Base-by-base conservation (phyloP, 2,888 invertebrate species). In the Rhimphoctona megacephalus region DNA sequence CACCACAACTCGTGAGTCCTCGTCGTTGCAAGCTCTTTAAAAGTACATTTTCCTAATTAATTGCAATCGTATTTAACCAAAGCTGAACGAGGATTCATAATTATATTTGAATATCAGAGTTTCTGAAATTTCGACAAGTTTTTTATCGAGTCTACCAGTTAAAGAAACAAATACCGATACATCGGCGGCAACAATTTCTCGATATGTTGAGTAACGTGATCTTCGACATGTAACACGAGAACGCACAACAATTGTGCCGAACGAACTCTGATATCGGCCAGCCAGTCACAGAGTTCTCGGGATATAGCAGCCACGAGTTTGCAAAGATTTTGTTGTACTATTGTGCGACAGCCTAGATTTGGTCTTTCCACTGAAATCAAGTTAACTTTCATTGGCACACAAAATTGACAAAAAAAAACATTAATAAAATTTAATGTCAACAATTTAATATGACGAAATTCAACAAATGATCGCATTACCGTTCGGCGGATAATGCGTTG, bases 271-370 rank as follows among this genome's bases (percentile, higher is more conserved):
- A 96, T 95, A 85, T 95, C 96, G 3, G 95, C 95, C 91, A 97
- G 96, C 98, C 98, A 98, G 89, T 98, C 97, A 0, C 95, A 95
- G 90, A 98, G 95, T 93, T 98, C 98, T 92, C 94, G 95, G 69
- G 95, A 94, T 89, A 98, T 95, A 57, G 97, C 97, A 33, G 96
- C 96, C 17, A 97, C 94, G 87, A 98, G 96, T 94, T 97, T 97
- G 77, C 96, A 96, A 87, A 97, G 95, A 91, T 98, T 97, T 83
- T 96, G 96, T 91, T 97, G 96, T 0, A 97, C 97, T 73, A 99
- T 94, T 2, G 95, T 95, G 11, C 98, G 96, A 92, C 99, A 99
- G 0, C 98, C 98, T 30, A 98, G 95, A 91, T 97, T 97, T 0
- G 98, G 98, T n/a, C 98, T 95, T 84, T 95, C 95, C 17, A 97